These are phyloP conservation scores for Gymnosoma rotundatum DNA, from an alignment of 2,888 invertebrate genomes.

Conservation along the genomic window DNA sequence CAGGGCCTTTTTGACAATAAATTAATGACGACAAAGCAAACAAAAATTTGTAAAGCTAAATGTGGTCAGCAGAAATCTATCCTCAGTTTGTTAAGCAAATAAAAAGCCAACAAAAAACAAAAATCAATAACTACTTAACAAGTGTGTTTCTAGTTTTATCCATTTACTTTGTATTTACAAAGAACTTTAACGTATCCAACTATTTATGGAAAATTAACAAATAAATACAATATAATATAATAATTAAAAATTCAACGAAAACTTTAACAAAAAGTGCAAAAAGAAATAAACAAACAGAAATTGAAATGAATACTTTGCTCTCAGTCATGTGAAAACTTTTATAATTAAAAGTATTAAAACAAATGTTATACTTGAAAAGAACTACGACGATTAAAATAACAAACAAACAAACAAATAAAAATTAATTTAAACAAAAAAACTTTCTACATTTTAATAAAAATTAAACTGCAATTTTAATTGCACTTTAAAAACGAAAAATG, in stretches of 20 bases:
- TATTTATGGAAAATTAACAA: conserved; percentile 25
- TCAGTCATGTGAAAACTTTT: background rate
- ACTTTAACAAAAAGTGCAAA: conserved; percentile 6
- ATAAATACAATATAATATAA: background rate
- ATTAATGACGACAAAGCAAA: conserved; percentile 33
- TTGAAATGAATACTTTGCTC: background rate
- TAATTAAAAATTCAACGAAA: conserved; percentile 27
- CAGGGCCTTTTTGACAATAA: conserved; percentile 6
- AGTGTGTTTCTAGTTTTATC: conserved; percentile 34
- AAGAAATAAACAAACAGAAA: conserved; percentile 2
- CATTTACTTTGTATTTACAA: background rate
- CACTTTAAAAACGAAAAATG: background rate
- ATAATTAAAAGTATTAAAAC: background rate
- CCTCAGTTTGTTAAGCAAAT: conserved; percentile 4
- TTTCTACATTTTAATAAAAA: background rate
- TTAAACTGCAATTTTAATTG: conserved; percentile 28
- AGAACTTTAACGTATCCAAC: conserved; percentile 7
- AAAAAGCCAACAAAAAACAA: conserved; percentile 13
- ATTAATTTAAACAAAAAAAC: background rate
- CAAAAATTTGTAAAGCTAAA: conserved; percentile 2
- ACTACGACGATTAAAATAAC: too few species aligned
- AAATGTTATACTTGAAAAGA: too few species aligned
- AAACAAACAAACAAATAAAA: too few species aligned
- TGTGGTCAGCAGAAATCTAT: conserved; percentile 37
- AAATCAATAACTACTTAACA: conserved; percentile 54